Percentiles rank a stretch among this genome's conserved stretches.
These are phyloP conservation scores for Heliconius nattereri DNA, from an alignment of 1,140 invertebrate species.

Conservation along the genomic window DNA sequence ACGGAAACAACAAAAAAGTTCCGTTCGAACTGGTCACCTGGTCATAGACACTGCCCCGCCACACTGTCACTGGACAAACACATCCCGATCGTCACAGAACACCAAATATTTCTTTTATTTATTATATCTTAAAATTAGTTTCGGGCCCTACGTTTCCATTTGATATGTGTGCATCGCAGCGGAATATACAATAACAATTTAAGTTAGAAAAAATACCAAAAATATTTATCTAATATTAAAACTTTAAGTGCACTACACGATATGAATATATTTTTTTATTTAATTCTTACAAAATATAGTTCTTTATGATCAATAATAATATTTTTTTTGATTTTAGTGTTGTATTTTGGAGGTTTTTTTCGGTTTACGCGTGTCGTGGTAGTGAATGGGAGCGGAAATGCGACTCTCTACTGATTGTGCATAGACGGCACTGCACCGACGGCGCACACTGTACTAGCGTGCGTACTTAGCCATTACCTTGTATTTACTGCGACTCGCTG, in stretches of 20 bases:
- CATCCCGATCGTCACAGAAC: constrained; percentile 50
- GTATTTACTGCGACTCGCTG: constrained; percentile 76
- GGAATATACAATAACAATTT: constrained; percentile 58
- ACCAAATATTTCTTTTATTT: neutral
- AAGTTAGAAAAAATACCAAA: constrained; percentile 56
- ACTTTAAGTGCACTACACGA: constrained; percentile 66
- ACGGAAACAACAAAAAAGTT: constrained; percentile 57
- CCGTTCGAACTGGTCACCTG: constrained; percentile 58
- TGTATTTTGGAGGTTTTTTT: constrained; percentile 67
- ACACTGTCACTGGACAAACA: constrained; percentile 68
- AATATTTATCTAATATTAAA: constrained; percentile 51
- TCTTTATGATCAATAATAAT: constrained; percentile 40
- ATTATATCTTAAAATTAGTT: constrained; percentile 60
- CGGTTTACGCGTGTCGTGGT: constrained; percentile 74
- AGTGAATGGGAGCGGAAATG: constrained; percentile 70
- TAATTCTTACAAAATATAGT: constrained; percentile 69
- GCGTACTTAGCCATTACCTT: constrained; percentile 81
- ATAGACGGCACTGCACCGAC: constrained; percentile 77
- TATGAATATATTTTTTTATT: constrained; percentile 66
- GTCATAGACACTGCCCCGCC: constrained; percentile 59
- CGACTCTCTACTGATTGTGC: constrained; percentile 77
- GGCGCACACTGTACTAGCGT: constrained; percentile 75
- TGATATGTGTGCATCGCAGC: constrained; percentile 76
- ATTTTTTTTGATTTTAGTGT: constrained; percentile 54
- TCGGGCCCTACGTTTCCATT: constrained; percentile 77